Evolutionary conservation across 2,888 invertebrate genomes (phyloP).

Genomic region (Acanthosoma haemorrhoidale): DNA sequence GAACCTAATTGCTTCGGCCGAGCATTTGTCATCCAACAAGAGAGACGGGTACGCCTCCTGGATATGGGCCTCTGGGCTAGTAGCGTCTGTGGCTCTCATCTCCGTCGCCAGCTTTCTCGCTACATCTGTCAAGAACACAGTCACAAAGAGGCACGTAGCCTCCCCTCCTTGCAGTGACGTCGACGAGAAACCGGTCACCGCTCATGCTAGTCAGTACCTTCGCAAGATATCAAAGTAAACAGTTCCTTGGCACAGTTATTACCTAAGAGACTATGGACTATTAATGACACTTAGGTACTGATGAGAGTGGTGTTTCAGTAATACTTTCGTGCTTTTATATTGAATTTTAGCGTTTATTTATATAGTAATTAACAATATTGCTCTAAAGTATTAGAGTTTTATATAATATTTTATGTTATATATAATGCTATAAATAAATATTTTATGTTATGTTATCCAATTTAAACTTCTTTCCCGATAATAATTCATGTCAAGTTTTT

Average conservation of each 20-base stretch:
- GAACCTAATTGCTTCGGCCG: neutral
- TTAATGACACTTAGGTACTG: neutral
- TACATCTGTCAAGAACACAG: conserved; percentile 15
- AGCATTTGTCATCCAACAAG: neutral
- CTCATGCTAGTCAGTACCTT: conserved; percentile 3
- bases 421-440: conserved; percentile 3
- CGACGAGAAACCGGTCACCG: neutral
- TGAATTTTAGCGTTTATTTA: neutral
- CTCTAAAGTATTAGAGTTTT: neutral
- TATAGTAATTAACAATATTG: neutral
- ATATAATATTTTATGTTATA: neutral
- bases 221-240: neutral
- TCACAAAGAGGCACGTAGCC: neutral
- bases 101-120: conserved; percentile 21
- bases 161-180: conserved; percentile 5
- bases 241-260: neutral
- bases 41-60: neutral
- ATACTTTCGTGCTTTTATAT: neutral
- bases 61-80: conserved; percentile 29
- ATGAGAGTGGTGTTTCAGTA: neutral
- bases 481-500: too few species aligned
- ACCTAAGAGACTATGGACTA: neutral
- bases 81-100: conserved; percentile 15
- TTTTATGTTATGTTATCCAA: too few species aligned
- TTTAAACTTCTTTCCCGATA: too few species aligned